Base-by-base conservation (phyloP, 2,113 vertebrate species). In the Nanorana parkeri region DNA sequence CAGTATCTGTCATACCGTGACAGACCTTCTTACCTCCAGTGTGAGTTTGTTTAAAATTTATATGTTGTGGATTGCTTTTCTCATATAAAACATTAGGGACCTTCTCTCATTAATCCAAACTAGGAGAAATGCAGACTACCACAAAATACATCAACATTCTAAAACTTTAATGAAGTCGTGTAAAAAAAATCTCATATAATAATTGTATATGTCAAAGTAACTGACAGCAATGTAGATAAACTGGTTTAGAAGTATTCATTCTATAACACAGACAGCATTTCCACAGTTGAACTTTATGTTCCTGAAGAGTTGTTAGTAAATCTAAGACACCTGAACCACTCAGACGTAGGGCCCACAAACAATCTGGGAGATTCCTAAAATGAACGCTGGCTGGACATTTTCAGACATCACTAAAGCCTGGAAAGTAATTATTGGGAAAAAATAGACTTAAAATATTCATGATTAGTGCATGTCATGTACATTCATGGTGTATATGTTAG, bases 31-130 rank as follows among this genome's bases (percentile, higher is more conserved):
- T 75, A 81, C 80, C 69, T 73, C 41, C 8, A 74, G 61, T 81
- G 80, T 66, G 61, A 75, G 69, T 73, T 74, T 74, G 80, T 66
- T 66, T 75, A 66, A 81, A 81, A 81, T 81, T 32, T 66, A 81
- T 81, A 66, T 74, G 61, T 75, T 67, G 80, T 66, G 61, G 19
- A 74, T 81, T 36, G 61, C 69, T 66, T 81, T 75, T 26, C 28
- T 81, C 47, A 36, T 29, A 73, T 52, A 81, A 74, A 72, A 74
- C 80, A 74, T 81, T 67, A 56, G 80, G 80, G 80, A 81, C 47
- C 47, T 56, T 28, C 26, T 17, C 10, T 56, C 61, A 32, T 67
- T 47, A 56, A 81, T 74, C 52, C 32, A 52, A 75, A 81, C 47
- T 74, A 41, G 36, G 28, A 81, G 47, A 36, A 74, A 32, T 75